phyloP scores from a whole-genome alignment of 2,113 vertebrate species.

The Aix galericulata region DNA sequence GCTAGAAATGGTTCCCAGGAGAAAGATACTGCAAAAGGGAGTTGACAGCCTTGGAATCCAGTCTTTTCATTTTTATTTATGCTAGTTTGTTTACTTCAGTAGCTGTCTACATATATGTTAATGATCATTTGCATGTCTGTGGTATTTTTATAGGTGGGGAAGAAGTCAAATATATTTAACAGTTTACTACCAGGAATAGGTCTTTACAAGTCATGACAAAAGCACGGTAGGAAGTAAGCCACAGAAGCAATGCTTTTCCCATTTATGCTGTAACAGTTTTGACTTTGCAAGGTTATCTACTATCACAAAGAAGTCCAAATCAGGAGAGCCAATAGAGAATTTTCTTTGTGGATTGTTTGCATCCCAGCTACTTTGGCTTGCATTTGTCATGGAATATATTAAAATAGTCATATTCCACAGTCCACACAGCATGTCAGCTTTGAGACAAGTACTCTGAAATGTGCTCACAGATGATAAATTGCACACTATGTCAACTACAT shows the following conservation, averaged over 20 bases:
- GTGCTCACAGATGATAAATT: slow-evolving; percentile 67
- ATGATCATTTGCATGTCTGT: slow-evolving; percentile 46
- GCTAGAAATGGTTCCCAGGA: slow-evolving; percentile 69
- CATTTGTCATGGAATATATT: slow-evolving; percentile 47
- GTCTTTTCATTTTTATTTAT: background rate
- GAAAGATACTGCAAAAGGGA: slow-evolving; percentile 69
- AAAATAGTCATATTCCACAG: slow-evolving; percentile 29
- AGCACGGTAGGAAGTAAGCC: slow-evolving; percentile 1
- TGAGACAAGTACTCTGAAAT: slow-evolving; percentile 60
- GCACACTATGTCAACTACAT: slow-evolving; percentile 60
- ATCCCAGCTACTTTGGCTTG: slow-evolving; percentile 33
- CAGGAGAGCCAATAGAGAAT: slow-evolving; percentile 11
- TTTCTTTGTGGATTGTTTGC: slow-evolving; percentile 49
- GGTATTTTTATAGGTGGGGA: slow-evolving; percentile 52
- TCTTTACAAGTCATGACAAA: slow-evolving; percentile 62
- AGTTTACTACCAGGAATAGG: slow-evolving; percentile 26
- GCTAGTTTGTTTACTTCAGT: background rate
- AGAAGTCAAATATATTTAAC: slow-evolving; percentile 43
- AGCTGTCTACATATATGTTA: background rate
- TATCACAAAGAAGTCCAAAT: slow-evolving; percentile 36
- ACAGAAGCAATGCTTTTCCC: slow-evolving; percentile 2
- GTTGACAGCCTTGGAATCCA: slow-evolving; percentile 48
- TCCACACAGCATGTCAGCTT: slow-evolving; percentile 59
- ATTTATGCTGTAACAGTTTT: slow-evolving; percentile 6
- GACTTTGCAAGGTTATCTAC: slow-evolving; percentile 12